A percentile compares a stretch with the other conserved stretches of the same genome.
These are phyloP conservation scores for Cynodonichthys magdalenae DNA, from an alignment of 2,797 vertebrate genomes.

Conservation along the genomic window DNA sequence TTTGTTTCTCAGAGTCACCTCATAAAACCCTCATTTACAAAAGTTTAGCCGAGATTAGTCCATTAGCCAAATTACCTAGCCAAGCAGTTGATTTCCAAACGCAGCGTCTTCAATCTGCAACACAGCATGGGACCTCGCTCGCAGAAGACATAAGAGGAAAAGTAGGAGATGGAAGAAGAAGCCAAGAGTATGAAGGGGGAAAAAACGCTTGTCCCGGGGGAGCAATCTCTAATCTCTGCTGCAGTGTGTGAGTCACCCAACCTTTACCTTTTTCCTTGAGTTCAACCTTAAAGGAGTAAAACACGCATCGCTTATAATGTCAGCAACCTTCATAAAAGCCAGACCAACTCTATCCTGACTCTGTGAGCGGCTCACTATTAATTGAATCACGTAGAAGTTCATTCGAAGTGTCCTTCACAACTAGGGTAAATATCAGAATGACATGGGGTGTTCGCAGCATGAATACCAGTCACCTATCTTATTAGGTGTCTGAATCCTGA, in stretches of 20 bases:
- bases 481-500: conserved; percentile 36
- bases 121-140: conserved; percentile 74
- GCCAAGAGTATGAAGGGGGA: conserved; percentile 3
- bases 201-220: conserved; percentile 18
- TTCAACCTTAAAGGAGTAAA: conserved; percentile 43
- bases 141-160: conserved; percentile 54
- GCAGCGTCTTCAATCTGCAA: conserved; percentile 80
- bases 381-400: conserved; percentile 49
- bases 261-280: conserved; percentile 43
- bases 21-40: conserved; percentile 84
- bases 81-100: conserved; percentile 83
- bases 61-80: conserved; percentile 85
- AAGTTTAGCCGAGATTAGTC: conserved; percentile 84
- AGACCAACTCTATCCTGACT: conserved; percentile 19
- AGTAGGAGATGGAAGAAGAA: conserved; percentile 35
- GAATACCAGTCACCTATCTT: conserved; percentile 24
- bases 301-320: conserved; percentile 43
- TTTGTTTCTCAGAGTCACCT: conserved; percentile 77
- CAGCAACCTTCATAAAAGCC: conserved; percentile 53
- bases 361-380: conserved; percentile 28
- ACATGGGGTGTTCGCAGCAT: conserved; percentile 3
- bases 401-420: conserved; percentile 35
- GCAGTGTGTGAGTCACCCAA: conserved; percentile 34
- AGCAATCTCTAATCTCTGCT: conserved; percentile 35
- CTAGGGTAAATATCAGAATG: conserved; percentile 48